Base-by-base conservation (phyloP, 2,113 vertebrate genomes). In the Elanus axillaris region DNA sequence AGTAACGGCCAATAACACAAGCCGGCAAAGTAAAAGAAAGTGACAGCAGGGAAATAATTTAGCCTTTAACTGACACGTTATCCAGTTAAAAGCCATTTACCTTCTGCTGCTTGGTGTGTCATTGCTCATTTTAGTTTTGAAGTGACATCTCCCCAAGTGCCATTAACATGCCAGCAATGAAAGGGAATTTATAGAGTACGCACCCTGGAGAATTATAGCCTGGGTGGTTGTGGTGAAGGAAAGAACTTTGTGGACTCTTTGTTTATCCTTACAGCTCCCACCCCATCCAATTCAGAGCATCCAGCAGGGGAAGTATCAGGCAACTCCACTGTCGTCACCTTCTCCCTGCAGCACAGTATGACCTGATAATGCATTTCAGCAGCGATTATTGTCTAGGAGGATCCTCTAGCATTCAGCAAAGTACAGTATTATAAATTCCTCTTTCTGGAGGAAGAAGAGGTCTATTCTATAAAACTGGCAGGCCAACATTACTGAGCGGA, bases 21-120 rank as follows among this genome's bases (percentile, higher is more conserved):
- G 80, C 45, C 59, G 1, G 73, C 67, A 69, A 38, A 93, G 91
- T 74, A 92, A 98, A 96, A 90, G 55, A 73, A 97, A 96, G 89
- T 96, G 97, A 97, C 97, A 97, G 96, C 92, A 93, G 93, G 93
- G 93, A 97, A 97, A 97, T 97, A 96, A 97, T 97, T 97, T 77
- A 96, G 93, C 96, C 91, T 93, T 95, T 97, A 97, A 96, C 50
- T 95, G 97, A 97, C 97, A 97, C 43, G 48, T 95, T 97, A 91
- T 91, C 96, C 96, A 95, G 97, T 97, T 97, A 97, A 97, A 97
- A 97, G 96, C 93, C 97, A 96, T 97, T 98, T 98, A 97, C 97
- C 96, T 98, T 98, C 96, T 97, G 96, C 97, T 95, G 93, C 80
- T 96, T 7, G 8, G 31, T 58, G 79, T 97, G 96, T 94, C 97